Base-by-base conservation (phyloP, 1,140 invertebrate species). In the Drosophila sechellia region DNA sequence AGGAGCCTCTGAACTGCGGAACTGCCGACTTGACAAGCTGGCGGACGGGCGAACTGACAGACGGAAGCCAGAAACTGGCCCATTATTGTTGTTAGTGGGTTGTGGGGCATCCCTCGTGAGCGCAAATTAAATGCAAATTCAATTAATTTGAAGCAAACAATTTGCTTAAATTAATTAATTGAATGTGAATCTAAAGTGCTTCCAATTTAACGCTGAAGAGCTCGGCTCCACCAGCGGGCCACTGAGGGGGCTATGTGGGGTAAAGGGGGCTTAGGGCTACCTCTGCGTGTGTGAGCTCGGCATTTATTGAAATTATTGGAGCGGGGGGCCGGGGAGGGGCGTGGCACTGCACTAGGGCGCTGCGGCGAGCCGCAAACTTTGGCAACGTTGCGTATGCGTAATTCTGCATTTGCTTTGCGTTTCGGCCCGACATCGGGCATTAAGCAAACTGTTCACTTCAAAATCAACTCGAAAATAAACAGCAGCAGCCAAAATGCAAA, bases 131-230 rank as follows among this genome's bases (percentile, higher is more conserved):
- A 90, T 91, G 79, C 87, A 90, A 87, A 90, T 90, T 90, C 87
- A 89, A 89, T 89, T 89, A 89, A 89, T 89, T 89, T 89, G 79
- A 71, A 89, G 85, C 85, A 89, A 89, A 90, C 81, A 87, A 86
- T 90, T 90, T 90, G 87, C 87, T 90, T 90, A 83, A 90, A 90
- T 90, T 90, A 90, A 90, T 90, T 90, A 90, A 90, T 90, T 90
- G 87, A 89, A 89, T 89, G 71, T 81, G 85, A 80, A 90, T 89
- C 77, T 90, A 85, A 90, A 86, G 77, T 89, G 85, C 81, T 85
- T 87, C 76, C 84, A 87, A 84, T 87, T 87, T 77, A 85, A 75
- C 84, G 72, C 76, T 73, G 66, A 78, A 79, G 79, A 77, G 75
- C 55, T 53, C 72, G 59, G 15, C 13, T 46, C 42, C 22, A 31